phyloP scores from a whole-genome alignment of 2,797 vertebrate species.

The Acrossocheilus wenchowensis region DNA sequence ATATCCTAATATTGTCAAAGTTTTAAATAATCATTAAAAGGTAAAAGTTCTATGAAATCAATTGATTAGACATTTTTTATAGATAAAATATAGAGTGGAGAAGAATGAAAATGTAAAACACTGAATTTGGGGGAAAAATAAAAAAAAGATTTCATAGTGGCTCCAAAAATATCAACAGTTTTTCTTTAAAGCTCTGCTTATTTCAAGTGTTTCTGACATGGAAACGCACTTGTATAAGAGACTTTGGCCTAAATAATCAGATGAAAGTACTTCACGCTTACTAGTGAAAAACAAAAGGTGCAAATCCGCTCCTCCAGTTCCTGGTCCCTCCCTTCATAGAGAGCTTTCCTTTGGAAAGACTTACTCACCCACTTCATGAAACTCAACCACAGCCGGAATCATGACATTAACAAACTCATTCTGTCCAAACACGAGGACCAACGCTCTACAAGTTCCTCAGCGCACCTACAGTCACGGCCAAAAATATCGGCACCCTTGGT shows the following conservation, averaged over 20 bases:
- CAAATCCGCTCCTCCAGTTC: neutral
- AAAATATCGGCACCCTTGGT: too few relatives aligned
- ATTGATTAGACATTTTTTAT: neutral
- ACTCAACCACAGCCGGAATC: neutral
- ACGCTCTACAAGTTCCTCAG: neutral
- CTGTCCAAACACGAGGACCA: neutral
- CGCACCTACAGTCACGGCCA: neutral
- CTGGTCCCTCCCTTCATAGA: neutral
- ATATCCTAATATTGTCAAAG: neutral
- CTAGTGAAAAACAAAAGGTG: conserved; percentile 43
- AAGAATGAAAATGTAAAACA: neutral
- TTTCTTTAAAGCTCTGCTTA: neutral
- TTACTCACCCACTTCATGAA: neutral
- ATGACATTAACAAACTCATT: neutral
- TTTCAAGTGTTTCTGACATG: neutral
- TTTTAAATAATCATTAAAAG: neutral
- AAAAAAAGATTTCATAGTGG: neutral
- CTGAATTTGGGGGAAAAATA: fast-evolving
- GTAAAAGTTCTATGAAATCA: neutral
- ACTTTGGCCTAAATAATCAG: conserved; percentile 6
- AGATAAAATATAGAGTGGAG: neutral
- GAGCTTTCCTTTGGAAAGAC: neutral
- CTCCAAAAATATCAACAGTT: neutral
- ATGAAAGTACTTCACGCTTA: conserved; percentile 35
- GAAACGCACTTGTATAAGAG: neutral